Percentiles rank a stretch among this genome's conserved stretches.
Evolutionary conservation across 2,888 invertebrate genomes (phyloP).

Genomic region (Drosophila kuntzei): DNA sequence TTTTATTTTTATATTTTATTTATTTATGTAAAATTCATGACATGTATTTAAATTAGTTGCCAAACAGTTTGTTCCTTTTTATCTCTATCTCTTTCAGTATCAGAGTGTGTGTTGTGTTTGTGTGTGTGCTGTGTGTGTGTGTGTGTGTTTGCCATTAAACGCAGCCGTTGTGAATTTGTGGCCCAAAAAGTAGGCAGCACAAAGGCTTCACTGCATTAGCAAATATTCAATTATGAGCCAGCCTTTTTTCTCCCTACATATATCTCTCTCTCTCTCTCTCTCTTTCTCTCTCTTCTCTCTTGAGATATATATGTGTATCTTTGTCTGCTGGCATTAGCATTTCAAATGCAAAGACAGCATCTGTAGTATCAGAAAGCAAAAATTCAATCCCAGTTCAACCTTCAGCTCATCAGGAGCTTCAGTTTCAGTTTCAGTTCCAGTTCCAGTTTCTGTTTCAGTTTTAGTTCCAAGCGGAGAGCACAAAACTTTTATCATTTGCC

Average conservation of each 20-base stretch:
- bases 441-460: constrained; percentile 14
- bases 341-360: constrained; percentile 58
- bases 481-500: constrained; percentile 75
- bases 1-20: constrained; percentile 45
- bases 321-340: constrained; percentile 64
- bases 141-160: constrained; percentile 43
- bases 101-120: constrained; percentile 8
- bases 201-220: constrained; percentile 61
- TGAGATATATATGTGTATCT: constrained; percentile 13
- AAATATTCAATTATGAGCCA: constrained; percentile 71
- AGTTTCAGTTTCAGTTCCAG: constrained; percentile 12
- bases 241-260: constrained; percentile 1
- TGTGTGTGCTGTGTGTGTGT: constrained; percentile 2
- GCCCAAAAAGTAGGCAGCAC: constrained; percentile 46
- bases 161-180: constrained; percentile 44
- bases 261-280: neutral
- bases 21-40: constrained; percentile 78
- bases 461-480: constrained; percentile 7
- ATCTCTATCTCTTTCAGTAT: constrained; percentile 13
- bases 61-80: constrained; percentile 64
- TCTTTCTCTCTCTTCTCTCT: constrained; percentile 4
- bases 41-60: constrained; percentile 76
- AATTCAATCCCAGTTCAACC: constrained; percentile 10
- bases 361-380: constrained; percentile 19
- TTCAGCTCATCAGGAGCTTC: neutral